A percentile compares a stretch with the other conserved stretches of the same genome.
Evolutionary conservation across 2,797 vertebrate species (phyloP).

Genomic region (Macrochelys suwanniensis): DNA sequence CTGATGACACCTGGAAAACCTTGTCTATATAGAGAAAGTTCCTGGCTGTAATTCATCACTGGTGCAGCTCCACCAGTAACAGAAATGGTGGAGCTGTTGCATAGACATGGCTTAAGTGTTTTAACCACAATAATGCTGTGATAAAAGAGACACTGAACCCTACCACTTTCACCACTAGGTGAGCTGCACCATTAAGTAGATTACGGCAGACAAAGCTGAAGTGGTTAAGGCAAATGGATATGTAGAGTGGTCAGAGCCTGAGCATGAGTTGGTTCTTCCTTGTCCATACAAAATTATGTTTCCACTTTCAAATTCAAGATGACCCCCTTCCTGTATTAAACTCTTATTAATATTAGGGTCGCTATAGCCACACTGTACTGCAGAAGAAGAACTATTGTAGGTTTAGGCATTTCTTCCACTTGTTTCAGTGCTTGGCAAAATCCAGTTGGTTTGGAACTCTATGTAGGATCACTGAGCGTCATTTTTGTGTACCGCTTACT

Average conservation of each 20-base stretch:
- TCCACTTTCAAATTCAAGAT: background rate
- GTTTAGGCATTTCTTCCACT: background rate
- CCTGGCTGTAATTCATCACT: background rate
- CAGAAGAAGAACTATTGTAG: background rate
- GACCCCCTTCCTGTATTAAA: background rate
- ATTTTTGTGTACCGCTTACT: background rate
- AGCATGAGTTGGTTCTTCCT: background rate
- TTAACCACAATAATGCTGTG: background rate
- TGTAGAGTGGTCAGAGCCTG: background rate
- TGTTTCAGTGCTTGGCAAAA: background rate
- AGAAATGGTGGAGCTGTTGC: accelerated
- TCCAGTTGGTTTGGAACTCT: background rate
- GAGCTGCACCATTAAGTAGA: background rate
- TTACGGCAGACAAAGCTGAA: background rate
- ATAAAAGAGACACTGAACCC: background rate
- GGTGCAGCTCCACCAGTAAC: background rate
- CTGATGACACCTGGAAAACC: background rate
- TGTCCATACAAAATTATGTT: background rate
- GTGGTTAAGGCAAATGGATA: background rate
- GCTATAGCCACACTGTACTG: background rate
- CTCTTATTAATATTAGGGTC: background rate
- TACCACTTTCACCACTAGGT: background rate
- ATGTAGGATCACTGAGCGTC: background rate
- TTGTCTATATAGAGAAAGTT: background rate
- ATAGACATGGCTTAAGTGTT: too few species aligned